A percentile compares a stretch with the other conserved stretches of the same genome.
Conservation (phyloP, 2,113 vertebrate species). For the Calidris pygmaea region DNA sequence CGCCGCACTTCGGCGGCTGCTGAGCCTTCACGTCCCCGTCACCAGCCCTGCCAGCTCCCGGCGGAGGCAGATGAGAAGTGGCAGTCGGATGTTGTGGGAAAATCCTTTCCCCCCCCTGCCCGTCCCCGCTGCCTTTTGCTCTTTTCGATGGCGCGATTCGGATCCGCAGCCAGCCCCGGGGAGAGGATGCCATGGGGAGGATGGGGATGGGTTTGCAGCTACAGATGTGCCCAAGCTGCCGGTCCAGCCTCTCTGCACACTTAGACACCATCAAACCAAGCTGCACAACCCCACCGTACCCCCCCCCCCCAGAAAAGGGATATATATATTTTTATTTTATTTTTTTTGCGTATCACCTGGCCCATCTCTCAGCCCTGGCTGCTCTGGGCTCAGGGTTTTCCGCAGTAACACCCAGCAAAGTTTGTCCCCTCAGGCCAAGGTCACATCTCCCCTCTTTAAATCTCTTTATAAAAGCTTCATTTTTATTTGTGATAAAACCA, state of each 20-base stretch:
- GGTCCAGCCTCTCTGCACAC: not conserved
- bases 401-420: not conserved
- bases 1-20: fast-evolving
- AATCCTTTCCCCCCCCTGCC: not conserved
- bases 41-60: not conserved
- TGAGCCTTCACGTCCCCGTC: not conserved
- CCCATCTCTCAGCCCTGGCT: not conserved
- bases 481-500: not conserved
- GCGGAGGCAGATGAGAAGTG: not conserved
- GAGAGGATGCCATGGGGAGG: not conserved
- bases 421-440: not conserved
- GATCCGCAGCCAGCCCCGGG: not conserved
- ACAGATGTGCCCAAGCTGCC: fast-evolving
- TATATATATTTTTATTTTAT: not conserved
- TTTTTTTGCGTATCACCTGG: not conserved
- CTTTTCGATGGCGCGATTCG: not conserved
- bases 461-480: not conserved
- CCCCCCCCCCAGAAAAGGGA: not conserved
- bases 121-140: not conserved
- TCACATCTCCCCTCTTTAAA: not conserved
- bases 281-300: not conserved
- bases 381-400: not conserved
- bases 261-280: fast-evolving
- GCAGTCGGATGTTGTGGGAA: not conserved
- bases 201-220: not conserved